phyloP scores from a whole-genome alignment of 2,888 invertebrate species.

The Candidula unifasciata region DNA sequence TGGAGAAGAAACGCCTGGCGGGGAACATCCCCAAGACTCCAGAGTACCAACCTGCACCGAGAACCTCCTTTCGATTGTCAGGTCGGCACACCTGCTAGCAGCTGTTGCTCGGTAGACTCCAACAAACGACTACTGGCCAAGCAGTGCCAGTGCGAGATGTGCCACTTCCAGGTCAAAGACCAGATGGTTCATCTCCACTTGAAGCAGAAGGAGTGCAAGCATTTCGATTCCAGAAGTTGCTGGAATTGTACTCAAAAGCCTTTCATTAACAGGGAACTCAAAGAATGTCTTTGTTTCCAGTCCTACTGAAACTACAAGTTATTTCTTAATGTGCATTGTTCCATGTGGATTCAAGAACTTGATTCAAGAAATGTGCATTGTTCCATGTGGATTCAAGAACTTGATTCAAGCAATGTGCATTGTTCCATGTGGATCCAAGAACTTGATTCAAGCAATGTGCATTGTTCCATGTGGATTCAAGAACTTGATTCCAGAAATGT shows the following conservation, averaged over 20 bases:
- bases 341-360: too few relatives aligned
- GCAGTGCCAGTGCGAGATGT: constrained; percentile 20
- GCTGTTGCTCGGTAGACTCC: constrained; percentile 18
- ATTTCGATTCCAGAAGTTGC: neutral
- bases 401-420: too few relatives aligned
- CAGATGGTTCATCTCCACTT: constrained; percentile 34
- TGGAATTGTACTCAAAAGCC: constrained; percentile 19
- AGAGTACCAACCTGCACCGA: constrained; percentile 40
- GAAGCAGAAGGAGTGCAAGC: neutral
- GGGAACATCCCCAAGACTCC: constrained; percentile 55
- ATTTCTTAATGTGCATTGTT: neutral
- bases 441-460: too few relatives aligned
- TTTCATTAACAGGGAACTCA: constrained; percentile 15
- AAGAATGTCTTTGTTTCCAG: constrained; percentile 19
- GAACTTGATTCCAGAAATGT: too few relatives aligned
- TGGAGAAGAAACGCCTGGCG: constrained; percentile 66
- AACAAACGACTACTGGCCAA: constrained; percentile 28
- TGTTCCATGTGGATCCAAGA: too few relatives aligned
- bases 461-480: too few relatives aligned
- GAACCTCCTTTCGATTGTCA: constrained; percentile 41
- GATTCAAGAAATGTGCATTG: too few relatives aligned
- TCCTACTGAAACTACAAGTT: neutral
- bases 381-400: too few relatives aligned
- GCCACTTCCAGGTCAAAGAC: constrained; percentile 11
- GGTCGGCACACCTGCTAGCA: constrained; percentile 51